These are phyloP conservation scores for Microvelia longipes DNA, from an alignment of 1,140 invertebrate species.

Conservation along the genomic window DNA sequence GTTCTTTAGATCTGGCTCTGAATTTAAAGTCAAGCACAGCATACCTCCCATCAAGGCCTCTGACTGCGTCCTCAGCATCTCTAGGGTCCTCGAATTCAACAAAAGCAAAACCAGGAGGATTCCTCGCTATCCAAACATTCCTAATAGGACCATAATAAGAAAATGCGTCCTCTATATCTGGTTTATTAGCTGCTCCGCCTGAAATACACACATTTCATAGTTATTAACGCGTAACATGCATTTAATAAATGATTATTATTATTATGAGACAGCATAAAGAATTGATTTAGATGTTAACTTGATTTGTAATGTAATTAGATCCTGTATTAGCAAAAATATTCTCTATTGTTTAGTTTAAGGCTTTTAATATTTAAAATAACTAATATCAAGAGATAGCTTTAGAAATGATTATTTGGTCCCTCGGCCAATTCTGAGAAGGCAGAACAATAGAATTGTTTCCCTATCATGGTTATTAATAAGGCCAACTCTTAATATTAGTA, in stretches of 20 bases:
- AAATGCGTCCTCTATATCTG: slow-evolving; percentile 85
- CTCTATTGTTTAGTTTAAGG: not conserved
- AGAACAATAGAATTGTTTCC: too few relatives aligned
- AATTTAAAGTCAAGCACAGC: too few relatives aligned
- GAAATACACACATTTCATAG: slow-evolving; percentile 1
- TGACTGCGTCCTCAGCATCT: slow-evolving; percentile 85
- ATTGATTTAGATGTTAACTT: not conserved
- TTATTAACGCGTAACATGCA: not conserved
- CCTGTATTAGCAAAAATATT: not conserved
- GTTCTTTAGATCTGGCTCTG: too few relatives aligned
- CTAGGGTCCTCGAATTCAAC: slow-evolving; percentile 82
- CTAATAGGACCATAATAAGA: slow-evolving; percentile 82
- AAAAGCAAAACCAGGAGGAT: slow-evolving; percentile 87
- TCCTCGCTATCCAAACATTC: slow-evolving; percentile 89
- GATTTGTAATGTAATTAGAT: not conserved
- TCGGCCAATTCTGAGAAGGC: too few relatives aligned
- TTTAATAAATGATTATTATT: not conserved
- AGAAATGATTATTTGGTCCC: too few relatives aligned
- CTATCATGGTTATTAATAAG: too few relatives aligned
- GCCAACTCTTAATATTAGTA: too few relatives aligned
- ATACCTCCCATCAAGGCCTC: slow-evolving; percentile 50
- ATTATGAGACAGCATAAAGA: not conserved
- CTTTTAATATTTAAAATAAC: not conserved
- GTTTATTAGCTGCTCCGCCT: slow-evolving; percentile 61
- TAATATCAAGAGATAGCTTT: slow-evolving; percentile 9